Evolutionary conservation across 2,888 invertebrate genomes (phyloP).

Genomic region (Brenthis ino): DNA sequence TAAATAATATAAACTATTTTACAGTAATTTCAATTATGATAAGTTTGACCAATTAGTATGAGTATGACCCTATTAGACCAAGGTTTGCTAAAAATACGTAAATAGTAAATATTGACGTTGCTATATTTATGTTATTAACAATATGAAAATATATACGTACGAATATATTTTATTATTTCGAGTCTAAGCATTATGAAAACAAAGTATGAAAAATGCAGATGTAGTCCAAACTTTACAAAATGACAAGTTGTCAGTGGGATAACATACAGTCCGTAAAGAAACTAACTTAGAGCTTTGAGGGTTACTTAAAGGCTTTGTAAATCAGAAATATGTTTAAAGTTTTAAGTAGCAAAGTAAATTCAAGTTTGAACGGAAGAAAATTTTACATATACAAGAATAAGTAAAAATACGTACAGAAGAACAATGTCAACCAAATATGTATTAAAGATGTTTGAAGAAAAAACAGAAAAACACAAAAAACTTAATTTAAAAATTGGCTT

Average conservation of each 20-base stretch:
- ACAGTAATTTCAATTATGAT: too few species aligned
- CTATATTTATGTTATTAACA: too few species aligned
- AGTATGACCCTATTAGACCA: too few species aligned
- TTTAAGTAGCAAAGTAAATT: conserved; percentile 32
- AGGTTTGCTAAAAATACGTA: too few species aligned
- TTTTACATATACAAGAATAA: too few species aligned
- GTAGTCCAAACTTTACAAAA: conserved; percentile 16
- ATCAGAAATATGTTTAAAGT: conserved; percentile 43
- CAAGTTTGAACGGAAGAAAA: neutral
- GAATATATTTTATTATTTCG: too few species aligned
- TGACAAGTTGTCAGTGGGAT: conserved; percentile 30
- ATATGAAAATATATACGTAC: too few species aligned
- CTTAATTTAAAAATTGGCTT: neutral
- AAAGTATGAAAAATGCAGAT: neutral
- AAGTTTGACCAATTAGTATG: too few species aligned
- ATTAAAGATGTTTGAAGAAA: neutral
- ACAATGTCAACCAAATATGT: conserved; percentile 9
- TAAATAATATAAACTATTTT: too few species aligned
- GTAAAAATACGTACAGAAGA: too few species aligned
- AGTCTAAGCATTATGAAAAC: too few species aligned
- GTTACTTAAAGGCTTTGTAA: conserved; percentile 44
- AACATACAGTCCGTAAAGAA: conserved; percentile 50
- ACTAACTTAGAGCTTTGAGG: conserved; percentile 29
- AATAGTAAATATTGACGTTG: too few species aligned
- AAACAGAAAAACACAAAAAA: neutral